Base-by-base conservation (phyloP, 1,140 invertebrate genomes). In the Agrilus planipennis region DNA sequence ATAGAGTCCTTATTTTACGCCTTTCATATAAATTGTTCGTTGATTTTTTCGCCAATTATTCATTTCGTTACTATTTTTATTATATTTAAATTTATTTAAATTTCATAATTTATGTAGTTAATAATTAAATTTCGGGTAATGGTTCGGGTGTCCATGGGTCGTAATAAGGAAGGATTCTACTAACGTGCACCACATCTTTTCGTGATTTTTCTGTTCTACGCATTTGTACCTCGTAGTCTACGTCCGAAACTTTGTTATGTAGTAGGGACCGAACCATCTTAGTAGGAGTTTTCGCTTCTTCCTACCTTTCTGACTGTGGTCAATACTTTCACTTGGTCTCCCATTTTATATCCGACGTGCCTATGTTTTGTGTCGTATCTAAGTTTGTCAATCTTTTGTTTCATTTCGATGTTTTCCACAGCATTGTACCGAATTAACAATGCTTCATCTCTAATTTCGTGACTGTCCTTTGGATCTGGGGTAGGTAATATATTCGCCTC, bases 301-400 rank as follows among this genome's bases (percentile, higher is more conserved):
- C 45, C 45, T 3, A 44, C 16, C 25, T 47, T 40, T 19, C 39
- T 38, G 5, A 35, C 10, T 12, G 41, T 36, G 10, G 25, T 46
- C 12, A 45, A 31, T 4, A 44, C 25, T 34, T 34, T 44, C 10
- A 44, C 37, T 40, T 25, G 34, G 18, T 47, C 45, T 9, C 45
- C 45, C 11, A 35, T 21, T 7, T 34, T 39, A 34, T 29, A 40
- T 10, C n/a, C 10, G n/a, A 35, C 25, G 1, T 34, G 12, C 36
- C 20, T 10, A 27, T 44, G 45, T 32, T 41, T 34, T 20, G 19
- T 7, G 20, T 47, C 45, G 19, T 47, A 47, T n/a, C 45, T 23
- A 19, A 7, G 4, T 41, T 44, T 44, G 25, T 47, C 42, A 20
- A 18, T 44, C 14, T 37, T 3, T 37, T 46, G 44, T 17, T 42